Base-by-base conservation (phyloP, 1,140 invertebrate species). In the Drosophila rhopaloa region DNA sequence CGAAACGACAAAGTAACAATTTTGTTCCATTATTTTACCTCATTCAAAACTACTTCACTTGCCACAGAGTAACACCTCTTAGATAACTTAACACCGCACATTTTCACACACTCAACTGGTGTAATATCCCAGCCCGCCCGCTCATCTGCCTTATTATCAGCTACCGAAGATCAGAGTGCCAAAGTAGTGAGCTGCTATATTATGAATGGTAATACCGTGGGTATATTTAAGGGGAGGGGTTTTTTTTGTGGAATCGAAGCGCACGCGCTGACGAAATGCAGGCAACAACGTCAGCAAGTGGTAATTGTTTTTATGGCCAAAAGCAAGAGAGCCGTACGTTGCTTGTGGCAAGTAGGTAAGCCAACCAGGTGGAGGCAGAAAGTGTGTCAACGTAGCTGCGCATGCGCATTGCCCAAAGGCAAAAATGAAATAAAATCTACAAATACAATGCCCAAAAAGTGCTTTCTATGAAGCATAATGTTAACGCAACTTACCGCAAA, bases 261-360 rank as follows among this genome's bases (percentile, higher is more conserved):
- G 58, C 74, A 77, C 44, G 73, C 75, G 66, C 79, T 86, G 79
- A 76, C 79, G 83, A 83, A 86, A 88, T 77, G 83, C 83, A 79
- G 67, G 70, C 35, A 53, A 56, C 65, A 41, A 66, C 59, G 51
- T 47, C 44, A 43, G 60, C 56, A 46, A 85, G 81, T 84, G 81
- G 83, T 86, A 88, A 86, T 86, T 86, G 83, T 86, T 86, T 85
- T 88, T 86, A 88, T 86, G 78, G 72, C 79, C 83, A 86, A 86
- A 76, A 76, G 62, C 54, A n/a, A 29, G 43, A 73, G 56, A 54
- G 48, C 59, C 14, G 32, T 40, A 75, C 46, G 50, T 40, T 61
- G 70, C 62, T 63, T 59, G 70, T 61, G 79, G 74, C 77, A 80
- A 65, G 40, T 50, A 55, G 19, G 16, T n/a, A 9, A 13, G 14